phyloP scores from a whole-genome alignment of 2,888 invertebrate genomes.

The Ophonus ardosiacus region DNA sequence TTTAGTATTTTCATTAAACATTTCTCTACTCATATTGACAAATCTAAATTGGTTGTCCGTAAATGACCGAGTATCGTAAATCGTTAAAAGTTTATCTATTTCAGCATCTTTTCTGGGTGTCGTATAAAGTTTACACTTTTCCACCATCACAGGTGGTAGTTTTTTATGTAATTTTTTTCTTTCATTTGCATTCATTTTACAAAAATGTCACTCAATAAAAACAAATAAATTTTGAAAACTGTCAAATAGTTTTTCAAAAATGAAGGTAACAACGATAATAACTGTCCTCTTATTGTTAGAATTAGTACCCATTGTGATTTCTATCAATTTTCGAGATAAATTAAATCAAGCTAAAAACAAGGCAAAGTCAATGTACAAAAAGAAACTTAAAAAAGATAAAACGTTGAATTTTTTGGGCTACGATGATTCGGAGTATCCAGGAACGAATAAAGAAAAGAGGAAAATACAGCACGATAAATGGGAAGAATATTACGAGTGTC shows the following conservation, averaged over 20 bases:
- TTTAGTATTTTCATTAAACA: conserved; percentile 14
- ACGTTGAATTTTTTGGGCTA: conserved; percentile 72
- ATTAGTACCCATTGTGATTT: conserved; percentile 53
- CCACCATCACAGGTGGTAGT: conserved; percentile 10
- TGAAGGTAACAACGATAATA: background rate
- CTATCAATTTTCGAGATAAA: conserved; percentile 68
- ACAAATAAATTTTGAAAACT: conserved; percentile 18
- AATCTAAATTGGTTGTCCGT: background rate
- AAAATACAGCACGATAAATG: conserved; percentile 75
- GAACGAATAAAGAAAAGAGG: conserved; percentile 73
- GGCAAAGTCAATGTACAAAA: conserved; percentile 72
- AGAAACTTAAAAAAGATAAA: conserved; percentile 71
- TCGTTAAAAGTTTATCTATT: conserved; percentile 45
- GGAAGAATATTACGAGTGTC: conserved; percentile 78
- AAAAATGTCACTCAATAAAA: conserved; percentile 38
- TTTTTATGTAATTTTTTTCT: conserved; percentile 28
- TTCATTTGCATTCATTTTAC: conserved; percentile 31
- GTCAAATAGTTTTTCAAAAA: conserved; percentile 9
- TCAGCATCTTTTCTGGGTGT: background rate
- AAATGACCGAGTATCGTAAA: conserved; percentile 27
- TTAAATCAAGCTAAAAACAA: conserved; percentile 68
- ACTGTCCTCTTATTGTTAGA: background rate
- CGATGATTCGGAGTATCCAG: conserved; percentile 76
- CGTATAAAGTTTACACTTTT: conserved; percentile 17
- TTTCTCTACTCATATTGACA: background rate